Evolutionary conservation across 92 coral and sea anemone genomes (phyloP), one percentile per base, ranked within the genome.

Genomic region (Phymanthus crucifer): DNA sequence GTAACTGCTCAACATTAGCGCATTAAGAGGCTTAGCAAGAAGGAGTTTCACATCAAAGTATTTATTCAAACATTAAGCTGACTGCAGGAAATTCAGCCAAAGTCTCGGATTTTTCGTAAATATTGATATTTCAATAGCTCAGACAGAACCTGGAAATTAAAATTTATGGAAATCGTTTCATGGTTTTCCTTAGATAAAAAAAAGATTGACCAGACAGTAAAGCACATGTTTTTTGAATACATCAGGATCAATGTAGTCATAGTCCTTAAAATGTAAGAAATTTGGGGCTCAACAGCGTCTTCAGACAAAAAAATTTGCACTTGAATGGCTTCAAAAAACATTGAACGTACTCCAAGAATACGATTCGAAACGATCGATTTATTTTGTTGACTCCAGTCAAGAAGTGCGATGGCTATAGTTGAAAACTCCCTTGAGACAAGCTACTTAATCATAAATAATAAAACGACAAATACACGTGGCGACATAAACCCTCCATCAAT

Each of bases 401-500:
- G 64, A 77, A 77, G 26, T 57, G 17, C 26, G 29, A 54, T 77
- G 65, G 48, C 81, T 6, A 77, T 35, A 52, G 81, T 14, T 26
- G 48, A 52, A 54, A 58, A 77, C 21, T 77, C 81, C 81, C 81
- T 19, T 34, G 80, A 77, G 81, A 43, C 14, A 23, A 18, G 17
- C 57, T 32, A 23, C 12, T 21, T 7, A 10, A 43, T 77, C 81
- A 87, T 87, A 47, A 87, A 87, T 87, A 71, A 87, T 87, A 84
- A 78, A 87, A 71, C 40, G 80, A 77, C 48, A 27, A 38, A 75
- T 69, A 76, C 90, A 87, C 90, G 90, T 87, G 90, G 90, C 90
- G 84, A 37, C 1, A 43, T 16, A 12, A 45, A 78, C 24, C 65
- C 65, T 76, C n/a, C 48, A 21, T 76, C 26, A 56, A 76, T 5